phyloP scores from a whole-genome alignment of 2,888 invertebrate genomes.

The Mimas tiliae region DNA sequence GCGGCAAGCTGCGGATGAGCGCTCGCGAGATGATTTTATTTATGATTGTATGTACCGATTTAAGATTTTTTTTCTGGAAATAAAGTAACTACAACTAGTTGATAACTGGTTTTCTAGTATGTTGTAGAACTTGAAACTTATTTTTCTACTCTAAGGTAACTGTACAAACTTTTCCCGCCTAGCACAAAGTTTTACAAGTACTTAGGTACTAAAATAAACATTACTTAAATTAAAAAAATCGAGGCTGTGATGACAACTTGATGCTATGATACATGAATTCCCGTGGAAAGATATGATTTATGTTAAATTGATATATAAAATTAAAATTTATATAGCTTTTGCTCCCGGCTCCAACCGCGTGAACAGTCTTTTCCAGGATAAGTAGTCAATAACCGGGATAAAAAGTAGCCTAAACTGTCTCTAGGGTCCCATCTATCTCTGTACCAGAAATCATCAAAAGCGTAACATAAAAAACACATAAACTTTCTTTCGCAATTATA shows the following conservation, averaged over 20 bases:
- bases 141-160: background rate
- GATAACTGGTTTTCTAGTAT: constrained; percentile 35
- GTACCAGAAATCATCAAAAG: too few relatives aligned
- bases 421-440: too few relatives aligned
- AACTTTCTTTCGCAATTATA: too few relatives aligned
- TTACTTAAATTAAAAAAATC: background rate
- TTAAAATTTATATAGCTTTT: too few relatives aligned
- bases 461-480: too few relatives aligned
- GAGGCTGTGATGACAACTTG: background rate
- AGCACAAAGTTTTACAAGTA: background rate
- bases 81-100: background rate
- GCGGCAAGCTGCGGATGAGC: constrained; percentile 53
- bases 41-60: constrained; percentile 72
- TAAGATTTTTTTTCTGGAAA: constrained; percentile 53
- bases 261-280: too few relatives aligned
- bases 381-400: too few relatives aligned
- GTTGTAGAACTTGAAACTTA: background rate
- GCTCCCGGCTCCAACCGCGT: too few relatives aligned
- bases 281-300: too few relatives aligned
- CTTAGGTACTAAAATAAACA: background rate
- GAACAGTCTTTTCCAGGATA: too few relatives aligned
- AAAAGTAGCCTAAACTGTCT: too few relatives aligned
- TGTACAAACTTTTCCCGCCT: background rate
- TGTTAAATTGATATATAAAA: too few relatives aligned
- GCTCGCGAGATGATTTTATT: constrained; percentile 61